Conservation (phyloP, 2,797 vertebrate genomes). For the Otolemur crassicaudatus region DNA sequence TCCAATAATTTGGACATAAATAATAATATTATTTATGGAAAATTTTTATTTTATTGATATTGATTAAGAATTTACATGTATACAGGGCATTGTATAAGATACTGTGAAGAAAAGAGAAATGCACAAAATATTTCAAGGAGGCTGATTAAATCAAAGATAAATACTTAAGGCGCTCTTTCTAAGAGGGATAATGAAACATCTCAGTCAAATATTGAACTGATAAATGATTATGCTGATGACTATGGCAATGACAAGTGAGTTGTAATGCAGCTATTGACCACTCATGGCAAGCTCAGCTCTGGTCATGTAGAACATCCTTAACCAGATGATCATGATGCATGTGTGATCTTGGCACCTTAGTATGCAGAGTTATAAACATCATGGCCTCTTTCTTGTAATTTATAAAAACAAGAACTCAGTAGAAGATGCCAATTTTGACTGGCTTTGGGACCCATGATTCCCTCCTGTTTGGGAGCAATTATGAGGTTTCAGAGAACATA, state of each 20-base stretch:
- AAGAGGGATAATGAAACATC: background rate
- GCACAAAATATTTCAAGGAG: background rate
- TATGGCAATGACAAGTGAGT: background rate
- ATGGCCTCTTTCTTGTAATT: background rate
- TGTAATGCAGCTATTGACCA: background rate
- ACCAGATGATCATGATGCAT: background rate
- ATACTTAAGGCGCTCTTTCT: background rate
- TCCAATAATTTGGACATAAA: too few species aligned
- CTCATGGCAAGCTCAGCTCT: background rate
- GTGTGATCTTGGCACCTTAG: background rate
- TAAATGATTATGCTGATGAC: background rate
- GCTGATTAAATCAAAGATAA: slow-evolving; percentile 26
- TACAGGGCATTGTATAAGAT: background rate
- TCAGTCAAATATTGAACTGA: background rate
- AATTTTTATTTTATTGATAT: background rate
- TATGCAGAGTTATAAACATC: background rate
- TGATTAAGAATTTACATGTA: background rate
- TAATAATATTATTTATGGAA: too few species aligned
- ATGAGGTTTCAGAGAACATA: slow-evolving; percentile 42
- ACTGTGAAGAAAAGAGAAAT: background rate
- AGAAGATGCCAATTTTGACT: background rate
- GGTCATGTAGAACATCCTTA: background rate
- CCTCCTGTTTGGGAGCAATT: background rate
- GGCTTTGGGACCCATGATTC: background rate
- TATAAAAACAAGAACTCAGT: background rate